Percentiles rank a stretch among this genome's conserved stretches.
phyloP scores from a whole-genome alignment of 2,797 vertebrate genomes.

The Coregonus suidteri region DNA sequence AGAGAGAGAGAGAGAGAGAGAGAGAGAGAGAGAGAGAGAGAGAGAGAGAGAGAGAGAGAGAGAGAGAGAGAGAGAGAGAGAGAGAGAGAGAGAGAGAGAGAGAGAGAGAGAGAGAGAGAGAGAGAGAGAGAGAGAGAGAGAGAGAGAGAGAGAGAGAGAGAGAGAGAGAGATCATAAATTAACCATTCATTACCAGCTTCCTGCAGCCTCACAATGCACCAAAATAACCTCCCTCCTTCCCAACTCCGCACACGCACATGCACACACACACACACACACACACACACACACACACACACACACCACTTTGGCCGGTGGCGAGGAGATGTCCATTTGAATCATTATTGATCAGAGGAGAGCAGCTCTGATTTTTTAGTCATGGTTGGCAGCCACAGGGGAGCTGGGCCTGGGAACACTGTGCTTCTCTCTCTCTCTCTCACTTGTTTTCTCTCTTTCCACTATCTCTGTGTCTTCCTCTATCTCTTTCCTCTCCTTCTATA shows the following conservation, averaged over 20 bases:
- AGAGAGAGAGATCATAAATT: background rate
- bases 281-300: background rate
- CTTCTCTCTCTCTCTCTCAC: too few relatives aligned
- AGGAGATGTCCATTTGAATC: conserved; percentile 36
- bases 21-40: too few relatives aligned
- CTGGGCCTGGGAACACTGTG: conserved; percentile 29
- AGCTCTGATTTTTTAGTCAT: conserved; percentile 42
- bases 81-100: too few relatives aligned
- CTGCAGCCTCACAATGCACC: background rate
- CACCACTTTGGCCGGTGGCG: background rate
- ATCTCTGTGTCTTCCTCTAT: background rate
- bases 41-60: background rate
- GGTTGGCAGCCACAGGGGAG: conserved; percentile 33
- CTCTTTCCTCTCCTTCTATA: conserved; percentile 38
- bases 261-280: too few relatives aligned
- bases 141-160: too few relatives aligned
- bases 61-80: too few relatives aligned
- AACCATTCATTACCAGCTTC: background rate
- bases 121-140: too few relatives aligned
- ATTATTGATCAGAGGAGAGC: conserved; percentile 43
- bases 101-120: too few relatives aligned
- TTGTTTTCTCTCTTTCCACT: conserved; percentile 9
- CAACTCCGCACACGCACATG: background rate
- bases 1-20: too few relatives aligned
- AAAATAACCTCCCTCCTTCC: background rate